phyloP scores from a whole-genome alignment of 1,140 invertebrate species.

The Sesamia nonagrioides region DNA sequence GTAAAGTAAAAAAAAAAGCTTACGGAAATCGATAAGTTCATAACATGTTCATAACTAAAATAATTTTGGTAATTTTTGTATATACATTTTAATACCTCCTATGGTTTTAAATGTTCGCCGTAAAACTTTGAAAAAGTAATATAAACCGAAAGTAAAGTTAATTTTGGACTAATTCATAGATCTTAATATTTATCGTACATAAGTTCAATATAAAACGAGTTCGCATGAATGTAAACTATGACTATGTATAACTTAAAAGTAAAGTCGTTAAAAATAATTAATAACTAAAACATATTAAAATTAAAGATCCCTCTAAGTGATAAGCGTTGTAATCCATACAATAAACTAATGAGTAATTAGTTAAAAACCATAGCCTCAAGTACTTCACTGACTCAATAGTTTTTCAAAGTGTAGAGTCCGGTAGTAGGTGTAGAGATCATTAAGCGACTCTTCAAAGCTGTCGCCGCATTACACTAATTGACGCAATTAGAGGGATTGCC shows the following conservation, averaged over 20 bases:
- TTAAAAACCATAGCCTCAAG: constrained; percentile 50
- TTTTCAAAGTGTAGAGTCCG: constrained; percentile 72
- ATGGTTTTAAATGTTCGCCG: too few species aligned
- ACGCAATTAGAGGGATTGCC: constrained; percentile 87
- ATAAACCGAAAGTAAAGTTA: too few species aligned
- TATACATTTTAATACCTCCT: neutral
- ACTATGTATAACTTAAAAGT: too few species aligned
- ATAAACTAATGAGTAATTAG: constrained; percentile 54
- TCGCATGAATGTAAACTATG: neutral
- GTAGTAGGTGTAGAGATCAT: constrained; percentile 72
- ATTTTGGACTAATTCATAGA: too few species aligned
- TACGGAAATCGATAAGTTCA: too few species aligned
- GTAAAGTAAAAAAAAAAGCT: too few species aligned
- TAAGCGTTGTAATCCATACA: constrained; percentile 44
- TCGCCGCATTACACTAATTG: constrained; percentile 87
- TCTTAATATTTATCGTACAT: too few species aligned
- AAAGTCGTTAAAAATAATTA: constrained; percentile 20
- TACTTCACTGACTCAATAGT: constrained; percentile 64
- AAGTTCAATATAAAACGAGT: neutral
- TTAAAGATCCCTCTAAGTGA: constrained; percentile 26
- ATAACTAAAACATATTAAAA: constrained; percentile 23
- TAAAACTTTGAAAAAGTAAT: too few species aligned
- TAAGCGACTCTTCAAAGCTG: constrained; percentile 85
- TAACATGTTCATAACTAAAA: neutral
- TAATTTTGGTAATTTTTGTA: neutral